Base-by-base conservation (phyloP, 2,113 vertebrate genomes). In the Macquaria australasica region DNA sequence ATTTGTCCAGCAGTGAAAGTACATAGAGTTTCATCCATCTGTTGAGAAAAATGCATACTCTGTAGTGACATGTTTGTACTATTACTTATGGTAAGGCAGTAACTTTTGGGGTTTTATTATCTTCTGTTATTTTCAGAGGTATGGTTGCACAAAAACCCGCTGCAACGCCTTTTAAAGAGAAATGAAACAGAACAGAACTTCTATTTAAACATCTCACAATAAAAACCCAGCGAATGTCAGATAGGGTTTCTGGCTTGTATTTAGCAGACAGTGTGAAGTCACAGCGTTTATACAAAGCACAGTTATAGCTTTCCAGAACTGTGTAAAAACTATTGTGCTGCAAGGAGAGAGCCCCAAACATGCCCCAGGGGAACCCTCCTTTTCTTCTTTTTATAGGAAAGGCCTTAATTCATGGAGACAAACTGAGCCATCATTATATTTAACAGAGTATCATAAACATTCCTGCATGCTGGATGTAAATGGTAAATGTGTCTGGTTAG, bases 391-490 rank as follows among this genome's bases (percentile, higher is more conserved):
- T 91, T 89, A 91, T 72, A 76, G 85, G 80, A 89, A 82, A 92
- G 39, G 81, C 74, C 64, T 88, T 91, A 73, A 91, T 91, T 94
- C 81, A 91, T 69, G 43, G 71, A 87, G 88, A 90, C 91, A 92
- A 88, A 92, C 88, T 3, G 72, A 82, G 64, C 86, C 88, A 82
- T 91, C 77, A 76, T 91, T 91, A 91, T 89, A 89, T 92, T 92
- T 93, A 90, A 92, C 86, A 84, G 87, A 83, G 83, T 60, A 89
- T 87, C 87, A 85, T 92, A 92, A 93, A 93, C 84, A 94, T 94
- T 94, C 88, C 87, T 92, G 75, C 55, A 76, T 39, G 56, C 68
- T 87, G 73, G 67, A 91, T 84, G 78, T 51, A 82, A 82, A 89
- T 77, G 50, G 87, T 71, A 69, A 88, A 79, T 59, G 64, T 77